These are phyloP conservation scores for Phyllostomus hastatus DNA, from an alignment of 2,113 vertebrate species.

Conservation along the genomic window DNA sequence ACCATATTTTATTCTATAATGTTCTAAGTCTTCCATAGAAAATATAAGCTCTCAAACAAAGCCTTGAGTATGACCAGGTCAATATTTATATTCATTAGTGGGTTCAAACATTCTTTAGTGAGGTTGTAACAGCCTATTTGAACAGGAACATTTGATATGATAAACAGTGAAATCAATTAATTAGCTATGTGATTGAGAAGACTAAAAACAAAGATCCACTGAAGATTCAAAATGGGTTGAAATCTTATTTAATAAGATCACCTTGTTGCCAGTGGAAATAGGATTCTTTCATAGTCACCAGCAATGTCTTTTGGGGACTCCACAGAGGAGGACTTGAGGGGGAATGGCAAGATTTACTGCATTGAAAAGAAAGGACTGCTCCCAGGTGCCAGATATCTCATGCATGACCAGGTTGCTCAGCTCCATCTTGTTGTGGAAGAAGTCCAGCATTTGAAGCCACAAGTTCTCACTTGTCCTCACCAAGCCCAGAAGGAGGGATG, in stretches of 20 bases:
- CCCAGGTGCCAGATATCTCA: background rate
- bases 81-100: fast-evolving
- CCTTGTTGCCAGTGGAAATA: background rate
- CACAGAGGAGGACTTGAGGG: background rate
- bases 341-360: background rate
- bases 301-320: background rate
- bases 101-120: background rate
- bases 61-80: fast-evolving
- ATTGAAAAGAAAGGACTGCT: background rate
- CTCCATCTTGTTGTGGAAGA: background rate
- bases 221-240: background rate
- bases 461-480: background rate
- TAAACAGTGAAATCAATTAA: background rate
- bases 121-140: background rate
- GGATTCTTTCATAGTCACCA: background rate
- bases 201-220: background rate
- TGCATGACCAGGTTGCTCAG: background rate
- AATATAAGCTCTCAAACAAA: background rate
- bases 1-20: fast-evolving
- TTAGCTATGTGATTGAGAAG: background rate
- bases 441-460: background rate
- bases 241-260: background rate
- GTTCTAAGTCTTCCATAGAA: background rate
- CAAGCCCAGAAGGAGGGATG: background rate
- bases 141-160: background rate